Evolutionary conservation across 2,113 vertebrate genomes (phyloP), one percentile per base, ranked within the genome.

Genomic region (Solea solea): DNA sequence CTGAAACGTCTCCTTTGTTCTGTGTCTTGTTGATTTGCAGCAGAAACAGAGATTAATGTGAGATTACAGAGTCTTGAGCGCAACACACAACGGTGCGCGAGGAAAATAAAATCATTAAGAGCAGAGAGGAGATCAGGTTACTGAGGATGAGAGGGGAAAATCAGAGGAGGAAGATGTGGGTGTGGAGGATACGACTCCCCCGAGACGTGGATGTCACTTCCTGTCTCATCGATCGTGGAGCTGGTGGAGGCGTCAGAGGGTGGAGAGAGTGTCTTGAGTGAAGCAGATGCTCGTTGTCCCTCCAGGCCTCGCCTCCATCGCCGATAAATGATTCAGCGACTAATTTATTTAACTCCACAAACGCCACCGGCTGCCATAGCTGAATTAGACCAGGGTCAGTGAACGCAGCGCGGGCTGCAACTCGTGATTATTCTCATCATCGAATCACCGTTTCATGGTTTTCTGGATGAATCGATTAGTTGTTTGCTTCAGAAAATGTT

Each of bases 171-270:
- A 48, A 48, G 34, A 34, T 34, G 34, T 34, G 34, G 34, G 34
- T 34, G 34, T 0, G 12, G 45, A 48, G 11, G 10, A 48, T 48
- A 48, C 14, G 45, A 14, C 45, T 48, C 13, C 78, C 81, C 7
- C 7, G 71, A 59, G 76, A 3, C 9, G 12, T 5, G 73, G 83
- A 81, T 63, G 80, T 89, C 88, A 89, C 84, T 82, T 90, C 87
- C 89, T 59, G 71, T 48, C 9, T 41, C 54, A 80, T 76, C 64
- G 78, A 84, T 87, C 55, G 51, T 40, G 48, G 68, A 3, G 10
- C 27, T 16, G 5, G 3, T 7, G 21, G 44, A 4, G 14, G 44
- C 48, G 46, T 54, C 53, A 8, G 61, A 42, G 65, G 53, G 51
- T 16, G 5, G 27, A 15, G 21, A 4, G 28, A 5, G 1, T 52